phyloP scores from a whole-genome alignment of 2,888 invertebrate species.

The Portevinia maculata region DNA sequence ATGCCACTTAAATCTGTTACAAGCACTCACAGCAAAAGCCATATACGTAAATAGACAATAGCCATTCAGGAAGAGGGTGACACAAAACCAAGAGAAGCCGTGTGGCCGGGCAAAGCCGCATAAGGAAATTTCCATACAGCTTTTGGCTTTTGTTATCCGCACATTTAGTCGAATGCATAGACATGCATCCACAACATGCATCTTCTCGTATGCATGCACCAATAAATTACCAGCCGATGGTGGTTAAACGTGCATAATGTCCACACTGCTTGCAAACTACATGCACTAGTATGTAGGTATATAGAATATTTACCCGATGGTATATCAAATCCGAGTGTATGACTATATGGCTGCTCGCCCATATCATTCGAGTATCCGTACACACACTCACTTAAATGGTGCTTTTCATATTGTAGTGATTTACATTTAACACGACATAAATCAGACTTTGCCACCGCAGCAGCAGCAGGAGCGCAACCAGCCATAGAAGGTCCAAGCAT shows the following conservation, averaged over 20 bases:
- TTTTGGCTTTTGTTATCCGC: constrained; percentile 68
- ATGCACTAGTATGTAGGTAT: constrained; percentile 5
- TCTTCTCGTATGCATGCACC: constrained; percentile 49
- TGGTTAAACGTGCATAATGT: constrained; percentile 72
- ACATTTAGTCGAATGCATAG: constrained; percentile 37
- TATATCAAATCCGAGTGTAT: constrained; percentile 55
- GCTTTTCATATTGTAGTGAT: constrained; percentile 77
- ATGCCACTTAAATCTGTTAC: constrained; percentile 72
- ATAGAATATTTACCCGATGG: constrained; percentile 17
- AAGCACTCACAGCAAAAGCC: constrained; percentile 44
- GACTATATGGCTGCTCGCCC: constrained; percentile 46
- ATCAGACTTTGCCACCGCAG: constrained; percentile 77
- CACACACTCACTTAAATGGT: constrained; percentile 75
- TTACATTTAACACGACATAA: constrained; percentile 79
- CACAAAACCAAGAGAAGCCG: constrained; percentile 32
- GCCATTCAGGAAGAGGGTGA: constrained; percentile 50
- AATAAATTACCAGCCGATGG: constrained; percentile 69
- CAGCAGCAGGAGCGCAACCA: constrained; percentile 46
- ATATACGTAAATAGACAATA: constrained; percentile 71
- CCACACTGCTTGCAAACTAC: constrained; percentile 61
- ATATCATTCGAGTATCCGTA: constrained; percentile 49
- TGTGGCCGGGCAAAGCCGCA: constrained; percentile 57
- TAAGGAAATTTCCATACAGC: constrained; percentile 69
- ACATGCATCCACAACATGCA: constrained; percentile 54
- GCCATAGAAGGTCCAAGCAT: constrained; percentile 46